phyloP scores from a whole-genome alignment of 2,888 invertebrate genomes.

The Drepanosiphum platanoidis region DNA sequence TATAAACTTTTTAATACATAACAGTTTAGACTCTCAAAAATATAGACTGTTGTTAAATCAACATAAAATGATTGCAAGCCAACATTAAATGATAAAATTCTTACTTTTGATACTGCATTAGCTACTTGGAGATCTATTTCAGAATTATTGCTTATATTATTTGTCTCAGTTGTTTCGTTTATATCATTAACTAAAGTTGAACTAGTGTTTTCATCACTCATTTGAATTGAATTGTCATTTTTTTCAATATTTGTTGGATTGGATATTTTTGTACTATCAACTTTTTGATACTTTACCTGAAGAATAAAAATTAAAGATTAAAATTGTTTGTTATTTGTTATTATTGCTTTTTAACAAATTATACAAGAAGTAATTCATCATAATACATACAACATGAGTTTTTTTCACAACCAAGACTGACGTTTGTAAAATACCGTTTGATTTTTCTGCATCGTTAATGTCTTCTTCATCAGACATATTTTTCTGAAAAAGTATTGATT shows the following conservation, averaged over 20 bases:
- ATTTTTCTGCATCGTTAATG: background rate
- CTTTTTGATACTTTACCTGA: slow-evolving; percentile 6
- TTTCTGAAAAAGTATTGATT: slow-evolving; percentile 37
- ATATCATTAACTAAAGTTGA: background rate
- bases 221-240: background rate
- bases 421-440: background rate
- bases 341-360: background rate
- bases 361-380: background rate
- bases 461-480: slow-evolving; percentile 22
- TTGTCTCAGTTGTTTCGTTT: background rate
- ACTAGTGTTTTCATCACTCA: background rate
- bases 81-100: background rate
- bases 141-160: background rate
- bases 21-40: too few relatives aligned
- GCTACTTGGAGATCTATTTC: background rate
- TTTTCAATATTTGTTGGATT: background rate
- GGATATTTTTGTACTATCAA: background rate
- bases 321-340: background rate
- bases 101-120: slow-evolving; percentile 2
- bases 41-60: background rate
- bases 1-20: too few relatives aligned
- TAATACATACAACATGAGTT: slow-evolving; percentile 21
- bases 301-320: background rate
- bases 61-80: too few relatives aligned
- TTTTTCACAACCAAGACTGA: slow-evolving; percentile 15